Evolutionary conservation across 2,797 vertebrate genomes (phyloP).

Genomic region (Hybognathus amarus): DNA sequence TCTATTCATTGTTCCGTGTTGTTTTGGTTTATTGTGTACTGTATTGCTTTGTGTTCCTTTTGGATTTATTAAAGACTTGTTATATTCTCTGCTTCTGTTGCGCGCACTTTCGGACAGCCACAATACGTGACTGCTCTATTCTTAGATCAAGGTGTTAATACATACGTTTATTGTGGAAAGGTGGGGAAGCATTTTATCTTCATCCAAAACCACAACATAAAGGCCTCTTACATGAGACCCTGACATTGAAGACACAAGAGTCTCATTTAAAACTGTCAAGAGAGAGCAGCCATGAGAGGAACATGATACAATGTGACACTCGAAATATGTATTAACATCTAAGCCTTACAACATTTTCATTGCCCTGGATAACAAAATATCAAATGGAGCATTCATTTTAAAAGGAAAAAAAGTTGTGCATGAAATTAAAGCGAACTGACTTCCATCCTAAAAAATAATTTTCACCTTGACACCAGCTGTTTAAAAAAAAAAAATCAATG

Average conservation of each 20-base stretch:
- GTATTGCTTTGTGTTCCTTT: no score
- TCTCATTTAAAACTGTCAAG: conserved; percentile 6
- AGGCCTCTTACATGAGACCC: neutral
- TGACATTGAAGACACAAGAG: neutral
- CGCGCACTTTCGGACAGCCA: no score
- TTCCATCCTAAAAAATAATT: neutral
- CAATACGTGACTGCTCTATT: no score
- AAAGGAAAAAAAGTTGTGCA: neutral
- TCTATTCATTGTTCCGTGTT: no score
- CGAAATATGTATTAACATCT: neutral
- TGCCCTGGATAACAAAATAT: neutral
- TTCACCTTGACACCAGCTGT: neutral
- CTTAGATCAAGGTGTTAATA: neutral
- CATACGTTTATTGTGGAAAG: neutral
- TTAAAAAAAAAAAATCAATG: neutral
- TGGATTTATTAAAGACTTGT: no score
- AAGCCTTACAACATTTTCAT: neutral
- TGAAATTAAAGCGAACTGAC: neutral
- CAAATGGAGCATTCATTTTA: neutral
- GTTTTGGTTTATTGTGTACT: no score
- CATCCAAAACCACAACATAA: neutral
- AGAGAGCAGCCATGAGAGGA: conserved; percentile 7
- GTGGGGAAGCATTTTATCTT: neutral
- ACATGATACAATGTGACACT: neutral
- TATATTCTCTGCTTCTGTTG: no score